Conservation (phyloP, 2,113 vertebrate species). For the Ceratotherium simum region DNA sequence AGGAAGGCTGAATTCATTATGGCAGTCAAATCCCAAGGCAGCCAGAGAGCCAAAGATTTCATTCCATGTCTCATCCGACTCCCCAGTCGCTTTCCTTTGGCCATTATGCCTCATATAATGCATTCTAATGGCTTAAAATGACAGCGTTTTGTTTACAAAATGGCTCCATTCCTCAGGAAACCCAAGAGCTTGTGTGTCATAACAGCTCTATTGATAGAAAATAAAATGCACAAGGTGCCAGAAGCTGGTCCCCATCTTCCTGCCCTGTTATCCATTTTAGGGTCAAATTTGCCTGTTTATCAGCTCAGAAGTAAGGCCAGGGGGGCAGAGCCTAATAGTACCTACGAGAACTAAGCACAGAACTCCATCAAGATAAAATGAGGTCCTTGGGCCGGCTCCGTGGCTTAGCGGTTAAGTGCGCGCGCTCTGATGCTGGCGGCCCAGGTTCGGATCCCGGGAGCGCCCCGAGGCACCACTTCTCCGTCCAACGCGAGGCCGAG, state of each 20-base stretch:
- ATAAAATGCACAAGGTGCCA: slow-evolving; percentile 2
- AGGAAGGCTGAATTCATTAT: slow-evolving; percentile 68
- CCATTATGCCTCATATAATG: slow-evolving; percentile 65
- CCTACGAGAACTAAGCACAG: not conserved
- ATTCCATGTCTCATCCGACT: not conserved
- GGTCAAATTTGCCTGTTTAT: slow-evolving; percentile 42
- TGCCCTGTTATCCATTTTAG: not conserved
- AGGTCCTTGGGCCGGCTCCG: no score
- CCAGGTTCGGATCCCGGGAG: no score
- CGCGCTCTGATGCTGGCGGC: no score
- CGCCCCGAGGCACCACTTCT: no score
- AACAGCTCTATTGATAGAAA: slow-evolving; percentile 44
- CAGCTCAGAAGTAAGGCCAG: not conserved
- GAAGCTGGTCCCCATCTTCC: not conserved
- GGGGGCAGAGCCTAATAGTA: not conserved
- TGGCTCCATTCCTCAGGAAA: slow-evolving; percentile 61
- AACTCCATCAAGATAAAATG: not conserved
- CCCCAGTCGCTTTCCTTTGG: not conserved
- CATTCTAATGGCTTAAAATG: slow-evolving; percentile 74
- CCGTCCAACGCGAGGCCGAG: no score
- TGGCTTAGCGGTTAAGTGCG: no score
- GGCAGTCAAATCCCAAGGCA: slow-evolving; percentile 56
- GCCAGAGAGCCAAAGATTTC: slow-evolving; percentile 58
- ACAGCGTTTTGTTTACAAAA: slow-evolving; percentile 71
- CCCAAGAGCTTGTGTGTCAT: not conserved